Evolutionary conservation across 2,113 vertebrate species (phyloP).

Genomic region (Lasiurus cinereus): DNA sequence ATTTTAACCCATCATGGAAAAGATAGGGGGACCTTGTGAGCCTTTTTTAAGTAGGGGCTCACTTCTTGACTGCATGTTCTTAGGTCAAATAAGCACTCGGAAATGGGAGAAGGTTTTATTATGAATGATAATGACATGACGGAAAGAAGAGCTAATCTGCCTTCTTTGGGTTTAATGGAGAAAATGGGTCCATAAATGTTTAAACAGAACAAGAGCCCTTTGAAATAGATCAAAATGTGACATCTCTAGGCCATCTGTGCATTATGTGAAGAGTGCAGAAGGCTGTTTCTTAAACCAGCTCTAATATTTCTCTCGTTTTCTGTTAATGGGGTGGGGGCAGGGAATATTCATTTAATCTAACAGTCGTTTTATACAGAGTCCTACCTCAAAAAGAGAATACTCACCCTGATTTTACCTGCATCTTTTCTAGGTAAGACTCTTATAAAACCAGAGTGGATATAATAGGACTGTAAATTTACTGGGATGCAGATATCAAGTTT

Average conservation of each 20-base stretch:
- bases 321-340: conserved; percentile 77
- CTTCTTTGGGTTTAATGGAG: conserved; percentile 78
- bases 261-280: conserved; percentile 63
- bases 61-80: background rate
- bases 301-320: conserved; percentile 77
- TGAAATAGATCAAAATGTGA: conserved; percentile 83
- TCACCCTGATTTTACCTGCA: background rate
- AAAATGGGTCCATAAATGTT: conserved; percentile 81
- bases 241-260: conserved; percentile 80
- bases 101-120: conserved; percentile 67
- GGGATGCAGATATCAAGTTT: conserved; percentile 33
- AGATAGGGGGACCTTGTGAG: background rate
- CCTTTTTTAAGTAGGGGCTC: background rate
- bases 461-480: background rate
- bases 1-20: conserved; percentile 27
- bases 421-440: conserved; percentile 23
- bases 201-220: conserved; percentile 80
- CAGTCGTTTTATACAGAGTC: background rate
- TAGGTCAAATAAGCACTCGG: conserved; percentile 67
- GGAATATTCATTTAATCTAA: conserved; percentile 53
- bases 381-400: background rate
- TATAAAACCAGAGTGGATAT: background rate
- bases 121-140: conserved; percentile 67
- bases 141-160: conserved; percentile 51
- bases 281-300: conserved; percentile 72